Evolutionary conservation across 2,797 vertebrate species (phyloP), one percentile per base, ranked within the genome.

Genomic region (Sebastolobus altivelis): DNA sequence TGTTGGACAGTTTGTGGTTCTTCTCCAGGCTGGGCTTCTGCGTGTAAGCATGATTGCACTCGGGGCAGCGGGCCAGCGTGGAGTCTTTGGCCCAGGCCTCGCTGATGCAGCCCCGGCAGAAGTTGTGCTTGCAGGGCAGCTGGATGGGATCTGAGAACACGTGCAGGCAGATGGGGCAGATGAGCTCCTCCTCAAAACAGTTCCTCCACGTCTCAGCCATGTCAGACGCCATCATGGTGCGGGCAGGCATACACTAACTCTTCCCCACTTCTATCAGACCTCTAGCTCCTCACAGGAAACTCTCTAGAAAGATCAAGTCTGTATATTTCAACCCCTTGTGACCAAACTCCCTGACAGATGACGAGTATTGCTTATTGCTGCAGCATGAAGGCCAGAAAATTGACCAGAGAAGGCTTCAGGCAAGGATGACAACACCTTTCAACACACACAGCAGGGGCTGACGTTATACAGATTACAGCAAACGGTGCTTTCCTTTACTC

Each of bases 151-250:
- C 99, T 85, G 98, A 96, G 95, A 99, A 99, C 89, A 99, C 98
- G 88, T 99, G 98, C 93, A 99, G 95, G 93, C 99, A 99, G 93
- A 99, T 99, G 87, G 99, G 99, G 94, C 99, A 99, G 93, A 99
- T 99, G 84, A 99, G 98, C 96, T 99, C 99, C 95, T 99, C 99
- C 94, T 99, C 99, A 46, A 99, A 98, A 95, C 98, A 99, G 96
- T 99, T 99, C 95, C 98, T 99, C 99, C 99, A 99, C 91, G 98
- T 99, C 96, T 99, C 99, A 72, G 98, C 98, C 97, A 99, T 98
- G 84, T 95, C 95, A 77, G 94, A 92, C 79, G 93, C 85, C 93
- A 93, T 93, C 85, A 88, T 89, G 90, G 81, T 86, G 83, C 75
- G 77, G 88, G 87, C 90, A 81, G 94, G 90, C 91, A 91, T 94